These are phyloP conservation scores for Mystacides longicornis DNA, from an alignment of 2,888 invertebrate species.

Conservation along the genomic window DNA sequence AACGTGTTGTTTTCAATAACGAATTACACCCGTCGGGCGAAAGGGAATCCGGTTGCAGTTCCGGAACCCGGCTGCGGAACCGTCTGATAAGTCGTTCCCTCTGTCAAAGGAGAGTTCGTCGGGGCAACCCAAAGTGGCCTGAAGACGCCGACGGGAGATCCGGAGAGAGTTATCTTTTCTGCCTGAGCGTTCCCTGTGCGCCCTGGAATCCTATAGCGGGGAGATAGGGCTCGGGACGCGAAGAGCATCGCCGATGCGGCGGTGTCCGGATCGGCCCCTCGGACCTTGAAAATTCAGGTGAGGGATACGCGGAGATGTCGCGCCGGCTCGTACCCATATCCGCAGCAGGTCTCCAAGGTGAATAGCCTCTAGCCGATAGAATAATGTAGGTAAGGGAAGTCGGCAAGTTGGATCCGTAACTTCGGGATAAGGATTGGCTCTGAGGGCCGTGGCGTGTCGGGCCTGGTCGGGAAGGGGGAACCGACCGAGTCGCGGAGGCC, in stretches of 20 bases:
- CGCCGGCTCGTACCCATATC: conserved; percentile 56
- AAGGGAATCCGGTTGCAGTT: conserved; percentile 52
- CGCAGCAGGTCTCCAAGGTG: conserved; percentile 71
- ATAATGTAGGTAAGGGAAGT: conserved; percentile 63
- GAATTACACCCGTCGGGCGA: conserved; percentile 41
- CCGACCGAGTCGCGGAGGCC: conserved; percentile 25
- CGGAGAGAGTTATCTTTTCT: conserved; percentile 47
- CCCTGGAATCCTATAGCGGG: conserved; percentile 47
- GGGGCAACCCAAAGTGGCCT: conserved; percentile 46
- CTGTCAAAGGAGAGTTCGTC: conserved; percentile 40
- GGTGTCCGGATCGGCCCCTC: conserved; percentile 41
- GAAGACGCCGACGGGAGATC: conserved; percentile 50
- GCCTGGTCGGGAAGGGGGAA: conserved; percentile 41
- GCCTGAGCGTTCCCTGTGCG: conserved; percentile 44
- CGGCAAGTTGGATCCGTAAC: conserved; percentile 60
- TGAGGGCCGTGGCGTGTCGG: conserved; percentile 57
- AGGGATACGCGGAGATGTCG: conserved; percentile 30
- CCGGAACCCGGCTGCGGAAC: conserved; percentile 53
- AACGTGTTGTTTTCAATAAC: too few species aligned
- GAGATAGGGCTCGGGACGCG: conserved; percentile 44
- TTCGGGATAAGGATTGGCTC: conserved; percentile 68
- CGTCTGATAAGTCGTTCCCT: conserved; percentile 40
- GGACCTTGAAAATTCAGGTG: conserved; percentile 36
- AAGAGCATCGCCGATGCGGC: conserved; percentile 42
- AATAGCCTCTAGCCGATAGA: conserved; percentile 61